Percentiles rank a stretch among this genome's conserved stretches.
Conservation (phyloP, 2,797 vertebrate genomes). For the Danio aesculapii region DNA sequence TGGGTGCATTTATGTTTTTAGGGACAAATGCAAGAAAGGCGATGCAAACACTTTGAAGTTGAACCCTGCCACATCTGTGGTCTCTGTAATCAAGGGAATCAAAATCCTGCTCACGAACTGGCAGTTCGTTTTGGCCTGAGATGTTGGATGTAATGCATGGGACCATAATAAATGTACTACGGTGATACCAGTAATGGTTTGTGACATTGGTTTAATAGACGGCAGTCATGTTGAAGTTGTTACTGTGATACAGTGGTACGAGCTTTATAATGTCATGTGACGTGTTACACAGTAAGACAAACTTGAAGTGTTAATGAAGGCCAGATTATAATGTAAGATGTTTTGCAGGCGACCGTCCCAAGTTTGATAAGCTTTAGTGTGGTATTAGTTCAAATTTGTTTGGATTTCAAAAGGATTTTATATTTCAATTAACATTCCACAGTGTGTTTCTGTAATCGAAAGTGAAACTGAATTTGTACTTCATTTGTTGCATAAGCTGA, state of each 20-base stretch:
- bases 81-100: slow-evolving; percentile 92
- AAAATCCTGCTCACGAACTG: slow-evolving; percentile 97
- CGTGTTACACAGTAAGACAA: slow-evolving; percentile 17
- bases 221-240: slow-evolving; percentile 30
- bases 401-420: slow-evolving; percentile 12
- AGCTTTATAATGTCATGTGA: slow-evolving; percentile 23
- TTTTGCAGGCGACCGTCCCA: neutral
- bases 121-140: slow-evolving; percentile 96
- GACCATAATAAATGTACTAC: slow-evolving; percentile 17
- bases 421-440: neutral
- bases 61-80: slow-evolving; percentile 95
- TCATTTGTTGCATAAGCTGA: neutral
- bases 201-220: slow-evolving; percentile 25
- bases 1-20: slow-evolving; percentile 96
- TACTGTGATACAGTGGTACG: slow-evolving; percentile 32
- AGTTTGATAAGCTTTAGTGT: slow-evolving; percentile 1
- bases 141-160: neutral
- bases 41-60: slow-evolving; percentile 96
- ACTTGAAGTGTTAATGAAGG: slow-evolving; percentile 20
- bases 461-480: neutral
- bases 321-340: slow-evolving; percentile 16
- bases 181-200: slow-evolving; percentile 22
- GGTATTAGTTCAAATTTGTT: neutral
- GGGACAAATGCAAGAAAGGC: slow-evolving; percentile 97
- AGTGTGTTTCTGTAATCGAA: neutral